These are phyloP conservation scores for Hymenopus coronatus DNA, from an alignment of 2,888 invertebrate genomes.

Conservation along the genomic window DNA sequence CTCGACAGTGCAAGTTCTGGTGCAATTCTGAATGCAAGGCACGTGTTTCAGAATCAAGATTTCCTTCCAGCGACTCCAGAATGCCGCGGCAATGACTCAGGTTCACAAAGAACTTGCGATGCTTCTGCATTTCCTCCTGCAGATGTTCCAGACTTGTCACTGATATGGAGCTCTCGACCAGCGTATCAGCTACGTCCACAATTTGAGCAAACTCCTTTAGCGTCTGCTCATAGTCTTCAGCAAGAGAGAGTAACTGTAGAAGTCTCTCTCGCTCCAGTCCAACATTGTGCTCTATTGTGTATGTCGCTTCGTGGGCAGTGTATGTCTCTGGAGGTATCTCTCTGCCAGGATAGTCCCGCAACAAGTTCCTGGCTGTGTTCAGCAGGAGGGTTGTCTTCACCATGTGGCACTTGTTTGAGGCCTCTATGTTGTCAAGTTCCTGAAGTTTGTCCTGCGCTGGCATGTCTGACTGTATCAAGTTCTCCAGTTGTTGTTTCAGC, in stretches of 20 bases:
- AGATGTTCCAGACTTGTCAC: slow-evolving; percentile 73
- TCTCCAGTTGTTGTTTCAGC: slow-evolving; percentile 52
- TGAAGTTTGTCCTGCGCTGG: slow-evolving; percentile 66
- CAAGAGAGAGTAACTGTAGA: slow-evolving; percentile 69
- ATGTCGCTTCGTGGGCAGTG: slow-evolving; percentile 62
- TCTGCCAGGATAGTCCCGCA: slow-evolving; percentile 67
- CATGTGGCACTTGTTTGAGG: slow-evolving; percentile 60
- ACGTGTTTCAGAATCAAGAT: slow-evolving; percentile 76
- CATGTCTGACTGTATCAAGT: slow-evolving; percentile 59
- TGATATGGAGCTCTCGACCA: slow-evolving; percentile 73
- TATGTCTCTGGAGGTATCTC: slow-evolving; percentile 68
- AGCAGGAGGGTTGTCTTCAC: slow-evolving; percentile 61
- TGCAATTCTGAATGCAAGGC: slow-evolving; percentile 70
- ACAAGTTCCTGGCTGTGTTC: slow-evolving; percentile 59
- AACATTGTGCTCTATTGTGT: slow-evolving; percentile 64
- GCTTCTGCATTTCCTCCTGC: slow-evolving; percentile 87
- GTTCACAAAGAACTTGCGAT: slow-evolving; percentile 84
- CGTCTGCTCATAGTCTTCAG: slow-evolving; percentile 86
- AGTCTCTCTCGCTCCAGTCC: slow-evolving; percentile 71
- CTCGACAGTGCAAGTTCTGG: slow-evolving; percentile 71
- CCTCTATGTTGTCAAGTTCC: slow-evolving; percentile 68
- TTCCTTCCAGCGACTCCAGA: slow-evolving; percentile 79
- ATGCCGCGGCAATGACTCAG: slow-evolving; percentile 83
- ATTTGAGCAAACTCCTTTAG: slow-evolving; percentile 83
- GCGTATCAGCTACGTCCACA: slow-evolving; percentile 76